Evolutionary conservation across 1,140 invertebrate species (phyloP), one percentile per base, ranked within the genome.

Genomic region (Aphaenogaster floridana): DNA sequence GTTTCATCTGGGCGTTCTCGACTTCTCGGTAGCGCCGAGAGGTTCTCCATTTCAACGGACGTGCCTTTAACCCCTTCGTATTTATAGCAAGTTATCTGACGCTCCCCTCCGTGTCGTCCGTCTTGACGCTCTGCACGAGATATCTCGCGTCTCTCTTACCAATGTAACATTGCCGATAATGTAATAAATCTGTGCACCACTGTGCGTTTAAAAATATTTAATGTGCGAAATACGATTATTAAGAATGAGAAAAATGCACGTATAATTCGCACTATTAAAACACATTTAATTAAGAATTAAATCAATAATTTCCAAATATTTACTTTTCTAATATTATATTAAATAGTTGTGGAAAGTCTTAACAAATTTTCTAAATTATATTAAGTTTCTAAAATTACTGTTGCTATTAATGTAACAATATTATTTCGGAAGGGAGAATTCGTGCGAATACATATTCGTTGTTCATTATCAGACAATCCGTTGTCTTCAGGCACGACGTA

Each of bases 21-120:
- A 59, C 64, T 86, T 90, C 88, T 88, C 76, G 61, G 59, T 63
- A 78, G 59, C 21, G n/a, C 66, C 50, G 79, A 89, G 84, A 78
- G 85, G 77, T 87, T 90, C 88, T 90, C 85, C 88, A 77, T 89
- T 89, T 89, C 78, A 89, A 48, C 69, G 68, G 42, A 61, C 42
- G 69, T 84, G 80, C 34, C 69, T 84, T 84, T 76, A 72, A 84
- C 80, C 57, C 54, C 28, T 84, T 61, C 34, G 54, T 84, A 63
- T 84, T 84, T 84, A 63, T 63, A 76, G 42, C 42, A 42, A 84
- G 80, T 84, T 84, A 76, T 76, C 80, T 34, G 69, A 52, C 66
- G 21, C 76, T 61, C 42, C 28, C 42, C 13, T 21, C 21, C 45
- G 21, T 28, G 54, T 71, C 45, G 39, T 84, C 42, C 54, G 69